Evolutionary conservation across 2,797 vertebrate species (phyloP).

Genomic region (Serranus cabrilla): DNA sequence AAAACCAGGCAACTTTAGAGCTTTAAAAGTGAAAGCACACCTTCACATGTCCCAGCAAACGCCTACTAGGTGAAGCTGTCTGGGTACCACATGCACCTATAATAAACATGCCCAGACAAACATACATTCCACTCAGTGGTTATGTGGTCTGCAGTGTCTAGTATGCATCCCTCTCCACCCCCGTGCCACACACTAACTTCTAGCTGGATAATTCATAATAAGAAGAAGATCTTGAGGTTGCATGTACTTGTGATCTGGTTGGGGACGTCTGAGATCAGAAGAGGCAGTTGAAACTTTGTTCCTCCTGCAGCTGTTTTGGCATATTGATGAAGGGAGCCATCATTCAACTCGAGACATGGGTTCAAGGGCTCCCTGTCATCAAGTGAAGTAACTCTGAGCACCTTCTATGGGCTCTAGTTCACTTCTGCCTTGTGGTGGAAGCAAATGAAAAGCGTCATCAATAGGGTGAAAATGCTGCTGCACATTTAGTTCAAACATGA

Average conservation of each 20-base stretch:
- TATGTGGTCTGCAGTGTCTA: conserved; percentile 75
- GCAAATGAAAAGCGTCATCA: conserved; percentile 1
- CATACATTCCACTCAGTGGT: conserved; percentile 88
- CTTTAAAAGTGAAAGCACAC: conserved; percentile 49
- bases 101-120: conserved; percentile 87
- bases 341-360: not conserved
- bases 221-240: conserved; percentile 52
- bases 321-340: conserved; percentile 19
- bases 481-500: not conserved
- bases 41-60: conserved; percentile 20
- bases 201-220: conserved; percentile 59
- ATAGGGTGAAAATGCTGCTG: not conserved
- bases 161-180: conserved; percentile 53
- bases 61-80: conserved; percentile 73
- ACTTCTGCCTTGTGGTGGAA: not conserved
- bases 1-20: conserved; percentile 2
- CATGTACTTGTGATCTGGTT: conserved; percentile 49
- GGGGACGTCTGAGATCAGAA: conserved; percentile 42
- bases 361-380: conserved; percentile 16
- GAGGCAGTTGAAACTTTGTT: conserved; percentile 22
- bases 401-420: not conserved
- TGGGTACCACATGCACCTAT: conserved; percentile 79
- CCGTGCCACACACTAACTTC: conserved; percentile 40
- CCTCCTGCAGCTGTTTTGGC: conserved; percentile 14
- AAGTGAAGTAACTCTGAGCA: conserved; percentile 18